Conservation (phyloP, 2,888 invertebrate species). For the Kryphioiulus occultus region DNA sequence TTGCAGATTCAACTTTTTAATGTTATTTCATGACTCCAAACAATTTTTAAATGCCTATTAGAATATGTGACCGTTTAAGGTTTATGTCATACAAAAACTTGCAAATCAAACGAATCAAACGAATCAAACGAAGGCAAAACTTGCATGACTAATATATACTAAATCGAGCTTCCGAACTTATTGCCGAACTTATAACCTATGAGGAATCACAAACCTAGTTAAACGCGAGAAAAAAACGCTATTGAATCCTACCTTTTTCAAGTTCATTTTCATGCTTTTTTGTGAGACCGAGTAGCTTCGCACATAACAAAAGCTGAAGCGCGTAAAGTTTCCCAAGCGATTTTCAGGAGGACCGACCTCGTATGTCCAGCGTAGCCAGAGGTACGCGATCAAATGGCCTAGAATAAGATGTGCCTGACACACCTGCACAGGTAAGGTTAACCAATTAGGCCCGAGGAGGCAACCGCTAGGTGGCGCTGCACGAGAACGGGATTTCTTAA, state of each 20-base stretch:
- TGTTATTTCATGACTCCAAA: too few species aligned
- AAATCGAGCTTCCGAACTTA: background rate
- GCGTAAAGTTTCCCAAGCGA: background rate
- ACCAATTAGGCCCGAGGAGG: background rate
- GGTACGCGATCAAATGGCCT: slow-evolving; percentile 9
- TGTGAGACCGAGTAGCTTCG: background rate
- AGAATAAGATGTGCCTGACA: background rate
- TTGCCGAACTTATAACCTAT: background rate
- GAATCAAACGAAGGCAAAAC: too few species aligned
- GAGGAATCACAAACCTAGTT: background rate
- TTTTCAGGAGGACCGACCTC: slow-evolving; percentile 4
- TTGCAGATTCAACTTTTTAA: too few species aligned
- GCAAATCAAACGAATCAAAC: too few species aligned
- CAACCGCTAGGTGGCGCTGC: background rate
- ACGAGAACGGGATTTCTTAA: background rate
- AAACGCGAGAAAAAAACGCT: background rate
- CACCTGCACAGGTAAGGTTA: slow-evolving; percentile 1
- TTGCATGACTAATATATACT: background rate
- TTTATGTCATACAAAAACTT: too few species aligned
- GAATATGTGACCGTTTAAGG: too few species aligned
- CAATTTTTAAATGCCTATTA: too few species aligned
- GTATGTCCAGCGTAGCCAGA: background rate
- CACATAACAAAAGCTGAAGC: background rate
- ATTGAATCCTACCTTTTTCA: slow-evolving; percentile 9
- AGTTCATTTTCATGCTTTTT: slow-evolving; percentile 7